A percentile compares a stretch with the other conserved stretches of the same genome.
phyloP scores from a whole-genome alignment of 2,888 invertebrate species.

The Plagodis dolabraria region DNA sequence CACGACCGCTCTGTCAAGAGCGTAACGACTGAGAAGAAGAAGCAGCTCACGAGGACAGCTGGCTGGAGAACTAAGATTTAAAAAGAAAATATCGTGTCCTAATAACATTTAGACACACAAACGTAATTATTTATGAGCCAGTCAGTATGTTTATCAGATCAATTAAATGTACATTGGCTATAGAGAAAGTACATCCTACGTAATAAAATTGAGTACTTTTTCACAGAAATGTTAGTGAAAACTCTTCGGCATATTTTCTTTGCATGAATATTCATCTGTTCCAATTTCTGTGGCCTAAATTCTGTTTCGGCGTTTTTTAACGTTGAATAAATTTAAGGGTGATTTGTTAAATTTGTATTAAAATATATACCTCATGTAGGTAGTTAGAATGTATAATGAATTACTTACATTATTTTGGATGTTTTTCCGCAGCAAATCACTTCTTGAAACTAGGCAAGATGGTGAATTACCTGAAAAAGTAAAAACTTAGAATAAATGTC shows the following conservation, averaged over 20 bases:
- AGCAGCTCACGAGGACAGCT: no score
- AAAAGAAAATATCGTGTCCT: no score
- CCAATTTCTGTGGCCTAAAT: constrained; percentile 29
- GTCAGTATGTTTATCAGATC: no score
- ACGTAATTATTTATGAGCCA: no score
- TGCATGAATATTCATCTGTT: constrained; percentile 31
- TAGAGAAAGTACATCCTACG: no score
- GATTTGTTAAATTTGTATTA: constrained; percentile 22
- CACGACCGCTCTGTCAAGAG: no score
- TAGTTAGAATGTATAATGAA: no score
- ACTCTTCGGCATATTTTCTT: constrained; percentile 26
- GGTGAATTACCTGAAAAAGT: constrained; percentile 73
- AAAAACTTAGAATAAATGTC: not conserved
- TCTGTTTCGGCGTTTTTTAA: constrained; percentile 20
- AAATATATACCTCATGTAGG: not conserved
- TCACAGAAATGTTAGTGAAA: constrained; percentile 24
- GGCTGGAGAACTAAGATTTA: no score
- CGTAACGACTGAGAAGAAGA: no score
- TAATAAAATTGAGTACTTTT: constrained; percentile 12
- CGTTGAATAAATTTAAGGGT: constrained; percentile 21
- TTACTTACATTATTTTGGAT: constrained; percentile 49
- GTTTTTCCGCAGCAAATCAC: constrained; percentile 63
- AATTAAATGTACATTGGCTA: no score
- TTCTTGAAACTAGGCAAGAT: constrained; percentile 69
- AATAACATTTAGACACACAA: no score